Evolutionary conservation across 2,888 invertebrate species (phyloP).

Genomic region (Thera obeliscata): DNA sequence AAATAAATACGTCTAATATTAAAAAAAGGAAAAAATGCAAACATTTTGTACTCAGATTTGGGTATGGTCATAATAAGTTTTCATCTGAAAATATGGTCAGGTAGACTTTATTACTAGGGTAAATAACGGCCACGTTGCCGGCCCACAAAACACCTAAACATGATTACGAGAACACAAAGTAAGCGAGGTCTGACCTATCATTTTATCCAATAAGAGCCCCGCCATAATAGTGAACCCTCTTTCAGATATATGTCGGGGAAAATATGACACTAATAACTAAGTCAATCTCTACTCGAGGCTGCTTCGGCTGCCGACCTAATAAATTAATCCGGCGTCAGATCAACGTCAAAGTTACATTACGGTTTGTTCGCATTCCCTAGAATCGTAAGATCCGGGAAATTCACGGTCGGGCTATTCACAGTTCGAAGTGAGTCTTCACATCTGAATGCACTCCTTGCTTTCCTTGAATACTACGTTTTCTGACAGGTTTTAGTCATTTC

Average conservation of each 20-base stretch:
- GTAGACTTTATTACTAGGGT: slow-evolving; percentile 14
- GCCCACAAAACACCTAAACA: slow-evolving; percentile 31
- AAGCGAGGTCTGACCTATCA: slow-evolving; percentile 41
- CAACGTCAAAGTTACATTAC: slow-evolving; percentile 68
- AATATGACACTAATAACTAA: slow-evolving; percentile 72
- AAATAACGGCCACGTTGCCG: slow-evolving; percentile 26
- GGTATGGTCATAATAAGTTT: slow-evolving; percentile 22
- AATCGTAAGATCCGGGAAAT: slow-evolving; percentile 30
- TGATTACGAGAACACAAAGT: slow-evolving; percentile 42
- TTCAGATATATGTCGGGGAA: slow-evolving; percentile 60
- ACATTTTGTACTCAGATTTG: slow-evolving; percentile 3
- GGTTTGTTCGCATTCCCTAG: slow-evolving; percentile 33
- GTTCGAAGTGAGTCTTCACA: slow-evolving; percentile 26
- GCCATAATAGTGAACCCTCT: slow-evolving; percentile 55
- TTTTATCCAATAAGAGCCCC: slow-evolving; percentile 45
- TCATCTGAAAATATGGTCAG: slow-evolving; percentile 18
- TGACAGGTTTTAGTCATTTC: slow-evolving; percentile 13
- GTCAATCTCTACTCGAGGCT: slow-evolving; percentile 64
- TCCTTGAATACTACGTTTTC: slow-evolving; percentile 15
- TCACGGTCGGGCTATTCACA: slow-evolving; percentile 31
- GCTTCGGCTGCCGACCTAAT: slow-evolving; percentile 58
- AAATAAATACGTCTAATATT: not conserved
- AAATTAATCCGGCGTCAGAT: slow-evolving; percentile 77
- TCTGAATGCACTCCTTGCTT: slow-evolving; percentile 24
- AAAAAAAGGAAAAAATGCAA: not conserved